Percentiles rank a stretch among this genome's conserved stretches.
Evolutionary conservation across 2,113 vertebrate species (phyloP).

Genomic region (Etheostoma spectabile): DNA sequence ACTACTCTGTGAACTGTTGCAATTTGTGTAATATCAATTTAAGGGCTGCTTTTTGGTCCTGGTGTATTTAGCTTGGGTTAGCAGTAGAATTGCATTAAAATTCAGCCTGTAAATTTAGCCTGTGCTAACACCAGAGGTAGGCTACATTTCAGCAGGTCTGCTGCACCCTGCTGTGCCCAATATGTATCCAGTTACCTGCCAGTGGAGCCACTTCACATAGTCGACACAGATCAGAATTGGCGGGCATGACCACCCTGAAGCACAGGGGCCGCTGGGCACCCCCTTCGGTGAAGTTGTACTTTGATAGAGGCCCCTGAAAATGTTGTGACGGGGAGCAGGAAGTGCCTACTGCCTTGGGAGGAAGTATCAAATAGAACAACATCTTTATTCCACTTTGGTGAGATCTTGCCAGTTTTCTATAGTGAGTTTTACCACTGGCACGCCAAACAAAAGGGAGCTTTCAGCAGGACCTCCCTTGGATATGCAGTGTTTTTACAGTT

Average conservation of each 20-base stretch:
- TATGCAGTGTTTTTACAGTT: constrained; percentile 65
- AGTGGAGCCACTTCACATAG: constrained; percentile 59
- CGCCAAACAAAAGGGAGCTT: constrained; percentile 67
- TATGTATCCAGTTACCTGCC: constrained; percentile 74
- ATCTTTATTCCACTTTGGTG: constrained; percentile 70
- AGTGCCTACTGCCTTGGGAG: constrained; percentile 76
- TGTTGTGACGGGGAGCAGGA: constrained; percentile 82
- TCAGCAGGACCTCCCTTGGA: constrained; percentile 48
- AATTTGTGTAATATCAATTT: constrained; percentile 23
- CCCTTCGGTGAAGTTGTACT: constrained; percentile 50
- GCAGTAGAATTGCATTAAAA: constrained; percentile 2
- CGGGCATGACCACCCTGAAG: constrained; percentile 80
- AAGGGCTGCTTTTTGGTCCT: constrained; percentile 14
- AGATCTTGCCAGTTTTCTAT: constrained; percentile 57
- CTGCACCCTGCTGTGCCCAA: constrained; percentile 55
- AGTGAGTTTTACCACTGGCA: constrained; percentile 51
- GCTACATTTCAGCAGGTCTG: constrained; percentile 61
- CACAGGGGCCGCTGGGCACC: constrained; percentile 54
- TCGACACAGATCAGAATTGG: constrained; percentile 71
- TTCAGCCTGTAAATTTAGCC: constrained; percentile 48
- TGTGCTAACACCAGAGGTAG: constrained; percentile 51
- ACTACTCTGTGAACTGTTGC: constrained; percentile 40
- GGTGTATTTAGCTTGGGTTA: constrained; percentile 30
- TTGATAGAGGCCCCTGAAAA: constrained; percentile 76
- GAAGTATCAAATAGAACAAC: constrained; percentile 84